Conservation (phyloP, 2,888 invertebrate genomes). For the Chymomyza fuscimana region DNA sequence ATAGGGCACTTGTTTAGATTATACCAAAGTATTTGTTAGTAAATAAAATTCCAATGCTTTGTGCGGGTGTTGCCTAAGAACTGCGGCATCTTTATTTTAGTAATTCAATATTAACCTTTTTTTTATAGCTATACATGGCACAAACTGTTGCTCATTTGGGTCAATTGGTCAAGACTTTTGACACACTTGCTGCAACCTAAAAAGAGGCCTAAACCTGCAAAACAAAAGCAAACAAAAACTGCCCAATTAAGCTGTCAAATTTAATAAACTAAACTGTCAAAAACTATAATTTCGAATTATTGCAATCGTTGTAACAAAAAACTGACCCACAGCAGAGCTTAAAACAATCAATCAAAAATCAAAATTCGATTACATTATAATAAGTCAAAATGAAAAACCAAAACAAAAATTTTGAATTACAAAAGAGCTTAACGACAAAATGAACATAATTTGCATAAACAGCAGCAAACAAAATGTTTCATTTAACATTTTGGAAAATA, state of each 20-base stretch:
- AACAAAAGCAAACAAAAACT: not conserved
- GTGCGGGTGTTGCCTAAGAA: not conserved
- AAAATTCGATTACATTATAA: not conserved
- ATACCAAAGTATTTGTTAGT: too few species aligned
- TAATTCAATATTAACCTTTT: not conserved
- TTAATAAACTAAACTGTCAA: constrained; percentile 4
- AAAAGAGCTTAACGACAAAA: not conserved
- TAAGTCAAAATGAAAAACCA: not conserved
- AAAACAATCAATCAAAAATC: not conserved
- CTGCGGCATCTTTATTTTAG: not conserved
- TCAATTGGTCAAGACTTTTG: not conserved
- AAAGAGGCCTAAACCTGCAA: not conserved
- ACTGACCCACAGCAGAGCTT: not conserved
- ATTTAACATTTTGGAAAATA: not conserved
- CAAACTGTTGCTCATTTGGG: not conserved
- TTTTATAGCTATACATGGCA: not conserved
- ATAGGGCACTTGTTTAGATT: too few species aligned
- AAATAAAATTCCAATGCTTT: too few species aligned
- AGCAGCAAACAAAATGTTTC: not conserved
- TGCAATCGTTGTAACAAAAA: not conserved
- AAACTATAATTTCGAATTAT: not conserved
- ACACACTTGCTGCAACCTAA: not conserved
- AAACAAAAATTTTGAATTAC: not conserved
- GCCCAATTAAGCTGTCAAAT: constrained; percentile 7
- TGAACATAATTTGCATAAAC: not conserved